Evolutionary conservation across 2,113 vertebrate genomes (phyloP), one percentile per base, ranked within the genome.

Genomic region (Panthera tigris): DNA sequence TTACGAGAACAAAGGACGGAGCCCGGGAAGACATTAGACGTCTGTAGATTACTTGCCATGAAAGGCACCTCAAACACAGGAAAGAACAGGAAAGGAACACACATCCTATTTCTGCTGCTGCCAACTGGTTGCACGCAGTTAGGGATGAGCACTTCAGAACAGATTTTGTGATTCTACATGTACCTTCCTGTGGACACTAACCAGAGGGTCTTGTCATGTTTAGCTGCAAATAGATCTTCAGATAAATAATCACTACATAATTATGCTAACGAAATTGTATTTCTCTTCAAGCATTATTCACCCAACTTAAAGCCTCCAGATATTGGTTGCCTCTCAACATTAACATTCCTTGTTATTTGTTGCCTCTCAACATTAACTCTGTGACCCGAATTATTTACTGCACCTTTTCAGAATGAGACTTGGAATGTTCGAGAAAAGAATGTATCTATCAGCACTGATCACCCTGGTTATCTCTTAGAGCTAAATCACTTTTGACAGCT

Each of bases 131-230:
- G 55, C 7, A 14, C 5, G 11, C 0, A 10, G 14, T 45, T 14
- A n/a, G 45, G 25, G 36, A 33, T 5, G 1, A 48, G 29, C 0
- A 29, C 8, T 7, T 23, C 55, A 33, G 19, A 14, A 39, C 11
- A 15, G 63, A 21, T 19, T 68, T 14, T 16, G 31, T 3, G 0
- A 29, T 57, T 29, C 13, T 5, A 4, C 6, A 11, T 8, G 4
- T 4, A 31, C 15, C 23, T 14, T 80, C 33, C 7, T 36, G 33
- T 12, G 12, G 69, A 76, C 69, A 52, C 25, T 11, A 29, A 16
- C 21, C 12, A 21, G 29, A 5, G 25, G 7, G 15, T 0, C 27
- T 21, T 31, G 39, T 21, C 21, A 48, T 18, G 61, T 68, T n/a
- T 21, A 48, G 6, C 23, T 71, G 27, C 15, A 55, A 88, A 71